Conservation (phyloP, 2,113 vertebrate species). For the Microcebus ravelobensis region DNA sequence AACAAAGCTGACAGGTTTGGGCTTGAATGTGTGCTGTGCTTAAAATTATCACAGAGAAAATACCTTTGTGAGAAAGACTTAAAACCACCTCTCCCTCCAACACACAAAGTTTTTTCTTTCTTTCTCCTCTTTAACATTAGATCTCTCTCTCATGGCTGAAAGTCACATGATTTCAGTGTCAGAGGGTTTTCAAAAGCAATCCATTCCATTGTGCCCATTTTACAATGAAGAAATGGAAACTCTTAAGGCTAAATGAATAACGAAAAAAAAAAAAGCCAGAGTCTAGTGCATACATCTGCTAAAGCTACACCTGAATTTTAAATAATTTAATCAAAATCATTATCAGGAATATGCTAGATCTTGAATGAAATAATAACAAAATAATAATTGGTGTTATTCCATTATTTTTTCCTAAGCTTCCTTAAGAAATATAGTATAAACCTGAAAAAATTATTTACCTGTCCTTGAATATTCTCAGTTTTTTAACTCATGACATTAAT, state of each 20-base stretch:
- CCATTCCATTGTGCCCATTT: neutral
- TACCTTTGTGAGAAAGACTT: neutral
- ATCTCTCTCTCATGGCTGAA: neutral
- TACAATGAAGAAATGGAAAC: neutral
- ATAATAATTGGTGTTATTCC: neutral
- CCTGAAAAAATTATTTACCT: neutral
- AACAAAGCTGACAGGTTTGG: neutral
- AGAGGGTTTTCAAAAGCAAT: neutral
- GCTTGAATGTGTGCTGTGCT: neutral
- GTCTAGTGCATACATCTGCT: neutral
- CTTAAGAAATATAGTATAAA: slow-evolving; percentile 30
- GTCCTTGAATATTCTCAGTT: neutral
- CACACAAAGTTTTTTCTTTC: neutral
- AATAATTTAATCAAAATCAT: neutral
- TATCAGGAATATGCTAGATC: neutral
- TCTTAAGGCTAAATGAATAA: neutral
- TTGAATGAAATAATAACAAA: neutral
- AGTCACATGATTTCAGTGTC: neutral
- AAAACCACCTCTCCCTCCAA: neutral
- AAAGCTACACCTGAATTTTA: neutral
- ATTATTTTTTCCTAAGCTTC: neutral
- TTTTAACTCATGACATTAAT: slow-evolving; percentile 1
- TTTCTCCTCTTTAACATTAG: slow-evolving; percentile 22
- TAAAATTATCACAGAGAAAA: neutral
- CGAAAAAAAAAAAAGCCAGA: neutral